A percentile compares a stretch with the other conserved stretches of the same genome.
These are phyloP conservation scores for Pangasius djambal DNA, from an alignment of 2,797 vertebrate species.

Conservation along the genomic window DNA sequence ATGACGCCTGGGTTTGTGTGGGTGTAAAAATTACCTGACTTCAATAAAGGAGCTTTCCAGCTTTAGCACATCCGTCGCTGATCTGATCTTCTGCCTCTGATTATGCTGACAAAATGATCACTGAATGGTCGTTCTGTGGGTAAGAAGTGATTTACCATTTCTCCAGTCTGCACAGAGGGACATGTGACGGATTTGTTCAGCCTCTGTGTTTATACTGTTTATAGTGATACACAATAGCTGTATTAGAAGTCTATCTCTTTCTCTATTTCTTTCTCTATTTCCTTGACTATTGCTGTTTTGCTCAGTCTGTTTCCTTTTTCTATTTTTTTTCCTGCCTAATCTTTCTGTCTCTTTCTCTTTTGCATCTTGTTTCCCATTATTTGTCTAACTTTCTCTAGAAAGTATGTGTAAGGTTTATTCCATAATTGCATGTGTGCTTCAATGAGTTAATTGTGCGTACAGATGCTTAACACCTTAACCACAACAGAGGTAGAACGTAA, in stretches of 20 bases:
- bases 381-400: neutral
- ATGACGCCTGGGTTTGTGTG: constrained; percentile 39
- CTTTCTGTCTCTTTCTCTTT: neutral
- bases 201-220: constrained; percentile 27
- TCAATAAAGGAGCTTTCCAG: constrained; percentile 40
- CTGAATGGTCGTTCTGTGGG: constrained; percentile 25
- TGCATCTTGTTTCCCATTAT: neutral
- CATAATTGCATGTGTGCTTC: neutral
- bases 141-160: constrained; percentile 43
- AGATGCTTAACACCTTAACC: neutral
- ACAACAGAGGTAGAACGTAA: neutral
- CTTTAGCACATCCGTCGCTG: constrained; percentile 46
- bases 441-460: neutral
- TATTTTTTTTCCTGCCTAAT: neutral
- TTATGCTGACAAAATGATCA: constrained; percentile 52
- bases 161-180: constrained; percentile 42
- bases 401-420: neutral
- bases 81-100: constrained; percentile 54
- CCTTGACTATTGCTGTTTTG: constrained; percentile 22
- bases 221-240: constrained; percentile 41
- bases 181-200: constrained; percentile 43
- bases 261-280: constrained; percentile 47
- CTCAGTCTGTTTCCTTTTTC: constrained; percentile 34
- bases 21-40: constrained; percentile 53
- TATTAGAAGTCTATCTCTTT: constrained; percentile 27